A percentile compares a stretch with the other conserved stretches of the same genome.
Conservation (phyloP, 2,888 invertebrate genomes). For the Chelonus formosanus region DNA sequence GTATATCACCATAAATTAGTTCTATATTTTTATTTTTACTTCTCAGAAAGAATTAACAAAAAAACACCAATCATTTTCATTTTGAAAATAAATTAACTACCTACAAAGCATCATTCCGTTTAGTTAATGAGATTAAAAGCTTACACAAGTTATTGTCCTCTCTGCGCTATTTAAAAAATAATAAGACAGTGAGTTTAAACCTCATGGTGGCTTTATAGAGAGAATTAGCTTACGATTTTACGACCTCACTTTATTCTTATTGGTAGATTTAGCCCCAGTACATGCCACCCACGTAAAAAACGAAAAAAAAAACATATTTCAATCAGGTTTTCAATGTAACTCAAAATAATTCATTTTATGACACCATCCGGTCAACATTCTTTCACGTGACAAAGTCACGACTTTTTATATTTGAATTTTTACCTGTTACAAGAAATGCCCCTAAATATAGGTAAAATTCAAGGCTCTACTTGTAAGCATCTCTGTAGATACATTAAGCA, state of each 20-base stretch:
- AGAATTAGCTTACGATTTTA: slow-evolving; percentile 17
- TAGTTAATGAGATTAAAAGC: not conserved
- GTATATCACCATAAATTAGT: not conserved
- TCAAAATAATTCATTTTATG: slow-evolving; percentile 1
- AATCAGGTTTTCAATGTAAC: not conserved
- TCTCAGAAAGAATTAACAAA: slow-evolving; percentile 28
- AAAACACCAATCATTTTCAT: not conserved
- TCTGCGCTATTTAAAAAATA: not conserved
- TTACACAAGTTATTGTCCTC: slow-evolving; percentile 4
- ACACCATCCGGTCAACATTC: slow-evolving; percentile 1
- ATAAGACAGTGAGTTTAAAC: slow-evolving; percentile 4
- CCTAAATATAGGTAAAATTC: slow-evolving; percentile 23
- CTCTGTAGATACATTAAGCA: not conserved
- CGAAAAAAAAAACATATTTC: slow-evolving; percentile 12
- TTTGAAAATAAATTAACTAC: too few species aligned
- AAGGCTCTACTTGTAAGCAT: slow-evolving; percentile 2
- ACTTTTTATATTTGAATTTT: slow-evolving; percentile 19
- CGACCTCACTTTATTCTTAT: slow-evolving; percentile 17
- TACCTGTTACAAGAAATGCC: slow-evolving; percentile 34
- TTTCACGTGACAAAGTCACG: slow-evolving; percentile 10
- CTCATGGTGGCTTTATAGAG: slow-evolving; percentile 8
- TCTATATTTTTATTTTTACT: slow-evolving; percentile 2
- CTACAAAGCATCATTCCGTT: too few species aligned
- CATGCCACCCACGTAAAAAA: slow-evolving; percentile 11
- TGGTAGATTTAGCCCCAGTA: slow-evolving; percentile 2